These are phyloP conservation scores for Macrocentrus cingulum DNA, from an alignment of 1,140 invertebrate genomes.

Conservation along the genomic window DNA sequence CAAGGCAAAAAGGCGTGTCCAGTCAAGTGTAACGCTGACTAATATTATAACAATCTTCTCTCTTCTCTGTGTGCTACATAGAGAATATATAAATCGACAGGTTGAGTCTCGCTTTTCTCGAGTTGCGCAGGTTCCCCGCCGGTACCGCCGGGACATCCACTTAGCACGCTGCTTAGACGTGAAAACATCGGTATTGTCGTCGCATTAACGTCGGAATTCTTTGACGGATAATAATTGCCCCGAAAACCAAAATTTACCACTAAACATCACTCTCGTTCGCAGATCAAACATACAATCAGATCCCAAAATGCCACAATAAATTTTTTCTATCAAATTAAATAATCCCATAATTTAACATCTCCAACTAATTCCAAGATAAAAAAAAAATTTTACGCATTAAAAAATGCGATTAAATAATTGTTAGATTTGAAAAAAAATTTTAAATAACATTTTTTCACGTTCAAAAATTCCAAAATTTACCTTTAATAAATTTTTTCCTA, in stretches of 20 bases:
- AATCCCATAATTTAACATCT: too few species aligned
- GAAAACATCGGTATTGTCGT: conserved; percentile 51
- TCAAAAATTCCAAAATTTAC: too few species aligned
- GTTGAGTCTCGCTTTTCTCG: conserved; percentile 5
- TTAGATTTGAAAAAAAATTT: too few species aligned
- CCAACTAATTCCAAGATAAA: too few species aligned
- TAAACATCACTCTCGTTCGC: too few species aligned
- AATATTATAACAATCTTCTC: conserved; percentile 20
- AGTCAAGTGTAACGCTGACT: conserved; percentile 31
- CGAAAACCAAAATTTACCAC: conserved; percentile 30
- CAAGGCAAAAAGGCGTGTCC: conserved; percentile 33
- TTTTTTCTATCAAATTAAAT: neutral
- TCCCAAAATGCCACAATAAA: neutral
- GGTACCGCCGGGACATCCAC: conserved; percentile 38
- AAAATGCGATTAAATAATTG: too few species aligned
- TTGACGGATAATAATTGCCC: conserved; percentile 35
- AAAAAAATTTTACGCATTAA: too few species aligned
- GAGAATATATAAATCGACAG: conserved; percentile 16
- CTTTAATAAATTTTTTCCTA: too few species aligned
- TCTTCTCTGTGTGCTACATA: neutral
- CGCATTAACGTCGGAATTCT: conserved; percentile 36
- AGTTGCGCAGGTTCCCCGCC: conserved; percentile 17
- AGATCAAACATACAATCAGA: too few species aligned
- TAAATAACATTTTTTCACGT: too few species aligned
- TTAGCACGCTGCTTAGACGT: conserved; percentile 50